A percentile compares a stretch with the other conserved stretches of the same genome.
phyloP scores from a whole-genome alignment of 2,888 invertebrate species.

The Ochropacha duplaris region DNA sequence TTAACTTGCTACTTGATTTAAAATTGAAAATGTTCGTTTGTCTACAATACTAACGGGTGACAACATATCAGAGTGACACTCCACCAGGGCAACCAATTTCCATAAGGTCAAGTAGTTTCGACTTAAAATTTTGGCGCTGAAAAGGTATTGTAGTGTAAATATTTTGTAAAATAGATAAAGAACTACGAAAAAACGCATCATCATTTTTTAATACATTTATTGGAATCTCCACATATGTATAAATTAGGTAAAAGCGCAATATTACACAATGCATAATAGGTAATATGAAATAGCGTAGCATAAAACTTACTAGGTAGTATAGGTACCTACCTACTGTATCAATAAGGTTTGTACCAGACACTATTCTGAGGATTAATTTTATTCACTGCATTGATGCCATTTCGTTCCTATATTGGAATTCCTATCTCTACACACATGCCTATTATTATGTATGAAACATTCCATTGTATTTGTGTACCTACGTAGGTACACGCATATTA shows the following conservation, averaged over 20 bases:
- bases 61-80: no score
- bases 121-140: no score
- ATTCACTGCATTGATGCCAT: conserved; percentile 33
- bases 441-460: conserved; percentile 16
- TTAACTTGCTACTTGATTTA: no score
- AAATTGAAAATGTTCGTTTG: no score
- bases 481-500: neutral
- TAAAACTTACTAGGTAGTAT: no score
- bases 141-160: no score
- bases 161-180: no score
- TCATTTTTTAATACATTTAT: conserved; percentile 18
- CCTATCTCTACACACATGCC: conserved; percentile 25
- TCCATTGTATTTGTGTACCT: conserved; percentile 4
- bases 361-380: conserved; percentile 1
- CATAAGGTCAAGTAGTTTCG: no score
- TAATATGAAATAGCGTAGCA: neutral
- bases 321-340: neutral
- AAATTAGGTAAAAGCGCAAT: conserved; percentile 24
- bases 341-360: neutral
- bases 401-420: conserved; percentile 46
- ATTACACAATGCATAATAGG: conserved; percentile 9
- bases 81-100: no score
- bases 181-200: conserved; percentile 1
- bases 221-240: conserved; percentile 16
- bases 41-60: no score